phyloP scores from a whole-genome alignment of 2,797 vertebrate species.

The Scolopax bukidnonensis region DNA sequence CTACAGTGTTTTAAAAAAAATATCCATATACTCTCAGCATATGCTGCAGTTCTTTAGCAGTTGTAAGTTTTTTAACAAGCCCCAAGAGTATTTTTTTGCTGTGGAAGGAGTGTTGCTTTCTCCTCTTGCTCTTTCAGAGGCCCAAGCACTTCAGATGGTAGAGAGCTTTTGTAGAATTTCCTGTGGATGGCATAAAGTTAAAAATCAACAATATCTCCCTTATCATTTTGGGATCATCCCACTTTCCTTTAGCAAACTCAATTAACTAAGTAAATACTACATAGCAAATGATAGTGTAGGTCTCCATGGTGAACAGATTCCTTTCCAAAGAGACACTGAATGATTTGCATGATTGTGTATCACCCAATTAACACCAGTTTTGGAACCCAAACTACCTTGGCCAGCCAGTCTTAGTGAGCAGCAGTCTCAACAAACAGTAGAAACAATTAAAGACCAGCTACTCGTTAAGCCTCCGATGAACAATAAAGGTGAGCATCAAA shows the following conservation, averaged over 20 bases:
- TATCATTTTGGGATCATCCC: neutral
- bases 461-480: neutral
- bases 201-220: neutral
- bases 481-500: neutral
- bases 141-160: neutral
- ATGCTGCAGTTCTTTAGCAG: neutral
- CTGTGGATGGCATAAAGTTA: neutral
- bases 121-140: neutral
- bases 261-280: neutral
- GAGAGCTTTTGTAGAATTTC: neutral
- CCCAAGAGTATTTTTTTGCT: neutral
- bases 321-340: neutral
- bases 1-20: neutral
- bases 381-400: neutral
- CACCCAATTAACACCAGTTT: neutral
- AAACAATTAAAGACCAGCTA: neutral
- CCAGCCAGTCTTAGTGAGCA: neutral
- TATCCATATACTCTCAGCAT: neutral
- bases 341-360: neutral
- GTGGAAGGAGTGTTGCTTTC: neutral
- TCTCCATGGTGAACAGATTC: neutral
- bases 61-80: neutral
- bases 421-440: neutral
- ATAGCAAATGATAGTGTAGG: neutral
- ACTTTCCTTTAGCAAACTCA: neutral